Evolutionary conservation across 2,888 invertebrate species (phyloP), one percentile per base, ranked within the genome.

Genomic region (Caenorhabditis macrosperma): DNA sequence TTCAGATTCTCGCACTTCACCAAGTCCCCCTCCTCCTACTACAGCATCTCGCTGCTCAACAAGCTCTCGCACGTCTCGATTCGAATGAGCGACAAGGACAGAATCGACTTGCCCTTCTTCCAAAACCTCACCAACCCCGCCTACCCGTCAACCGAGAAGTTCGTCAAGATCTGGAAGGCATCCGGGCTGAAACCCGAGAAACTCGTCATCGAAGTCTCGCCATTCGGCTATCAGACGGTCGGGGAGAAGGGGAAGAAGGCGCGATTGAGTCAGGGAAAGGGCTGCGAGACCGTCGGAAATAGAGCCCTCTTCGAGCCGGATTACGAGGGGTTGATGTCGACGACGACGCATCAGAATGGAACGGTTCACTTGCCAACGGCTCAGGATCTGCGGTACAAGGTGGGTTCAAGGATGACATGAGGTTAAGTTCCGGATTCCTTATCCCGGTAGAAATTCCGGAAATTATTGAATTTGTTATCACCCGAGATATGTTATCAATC

Each of bases 131-230:
- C 71, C 3, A 22, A 44, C 15, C 41, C 57, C 5, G n/a, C 30
- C 1, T 50, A 33, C 55, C 64, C 59, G 2, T 78, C 64, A 3
- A 35, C 59, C 20, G 79, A 79, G 24, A 48, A 28, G 28, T 54
- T 75, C n/a, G 46, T 75, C 38, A 52, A 38, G 2, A n/a, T 48
- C 0, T 79, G 74, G 75, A 54, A 55, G 30, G 46, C 22, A 5
- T 10, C 46, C 12, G 80, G 80, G 22, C 7, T 80, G 54, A 76
- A 71, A 28, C 44, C 71, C 4, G 74, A 67, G n/a, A 69, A 80
- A 30, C n/a, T 80, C 10, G 55, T 80, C 7, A 4, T 80, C n/a
- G 80, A 80, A 28, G 6, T 80, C n/a, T 80, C 80, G 26, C 69
- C 79, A 38, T 57, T 54, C 10, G 78, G 67, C 15, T 52, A 24